Percentiles rank a stretch among this genome's conserved stretches.
Evolutionary conservation across 1,140 invertebrate genomes (phyloP).

Genomic region (Matsumurasca onukii): DNA sequence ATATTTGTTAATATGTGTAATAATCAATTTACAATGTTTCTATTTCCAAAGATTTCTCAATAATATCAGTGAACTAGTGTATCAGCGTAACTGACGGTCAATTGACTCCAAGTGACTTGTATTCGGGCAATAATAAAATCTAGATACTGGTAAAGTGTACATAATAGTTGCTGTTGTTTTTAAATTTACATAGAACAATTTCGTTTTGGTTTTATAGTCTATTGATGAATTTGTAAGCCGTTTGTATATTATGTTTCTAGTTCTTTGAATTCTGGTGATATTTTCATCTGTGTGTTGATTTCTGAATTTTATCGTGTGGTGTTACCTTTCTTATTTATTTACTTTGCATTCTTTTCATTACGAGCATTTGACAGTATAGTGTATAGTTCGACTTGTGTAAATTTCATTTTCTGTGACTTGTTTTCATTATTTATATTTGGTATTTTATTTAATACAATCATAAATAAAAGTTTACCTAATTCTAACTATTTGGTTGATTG

Average conservation of each 20-base stretch:
- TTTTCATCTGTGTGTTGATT: slow-evolving; percentile 9
- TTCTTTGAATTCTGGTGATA: neutral
- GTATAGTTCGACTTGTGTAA: slow-evolving; percentile 3
- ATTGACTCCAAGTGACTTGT: slow-evolving; percentile 10
- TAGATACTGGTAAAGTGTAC: slow-evolving; percentile 10
- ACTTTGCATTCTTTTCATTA: neutral
- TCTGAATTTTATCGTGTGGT: slow-evolving; percentile 15
- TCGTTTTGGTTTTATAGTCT: neutral
- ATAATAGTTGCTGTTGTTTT: slow-evolving; percentile 8
- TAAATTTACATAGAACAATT: neutral
- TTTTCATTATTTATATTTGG: slow-evolving; percentile 15
- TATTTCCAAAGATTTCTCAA: slow-evolving; percentile 18
- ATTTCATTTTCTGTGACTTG: slow-evolving; percentile 13
- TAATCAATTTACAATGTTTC: neutral
- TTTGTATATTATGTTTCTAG: neutral
- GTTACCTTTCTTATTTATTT: slow-evolving; percentile 22
- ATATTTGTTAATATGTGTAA: neutral
- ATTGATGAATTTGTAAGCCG: neutral
- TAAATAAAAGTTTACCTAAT: slow-evolving; percentile 20
- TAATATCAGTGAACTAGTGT: neutral
- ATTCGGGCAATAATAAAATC: slow-evolving; percentile 16
- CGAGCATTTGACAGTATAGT: slow-evolving; percentile 12
- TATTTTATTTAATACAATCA: neutral
- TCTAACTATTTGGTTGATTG: neutral
- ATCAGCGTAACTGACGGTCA: slow-evolving; percentile 14